Conservation (phyloP, 2,797 vertebrate species). For the Gymnocypris eckloni region DNA sequence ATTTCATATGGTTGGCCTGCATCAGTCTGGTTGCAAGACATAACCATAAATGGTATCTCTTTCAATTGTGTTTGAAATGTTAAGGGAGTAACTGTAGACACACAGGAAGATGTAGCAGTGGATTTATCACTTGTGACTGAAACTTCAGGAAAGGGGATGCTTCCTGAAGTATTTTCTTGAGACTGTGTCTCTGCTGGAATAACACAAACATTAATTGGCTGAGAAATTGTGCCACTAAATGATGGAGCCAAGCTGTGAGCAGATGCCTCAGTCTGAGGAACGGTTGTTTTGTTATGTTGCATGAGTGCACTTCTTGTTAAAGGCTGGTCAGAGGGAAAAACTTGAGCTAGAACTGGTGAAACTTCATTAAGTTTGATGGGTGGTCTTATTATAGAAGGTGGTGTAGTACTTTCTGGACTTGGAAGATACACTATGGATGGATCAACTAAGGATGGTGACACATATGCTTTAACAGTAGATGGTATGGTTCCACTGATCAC, state of each 20-base stretch:
- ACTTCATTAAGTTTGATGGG: neutral
- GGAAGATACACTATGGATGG: neutral
- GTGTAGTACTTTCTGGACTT: constrained; percentile 12
- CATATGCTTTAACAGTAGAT: constrained; percentile 10
- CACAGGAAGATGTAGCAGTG: constrained; percentile 12
- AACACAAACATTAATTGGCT: constrained; percentile 28
- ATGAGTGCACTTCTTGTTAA: constrained; percentile 11
- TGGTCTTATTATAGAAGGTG: constrained; percentile 2
- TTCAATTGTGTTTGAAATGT: constrained; percentile 24
- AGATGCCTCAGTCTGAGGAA: constrained; percentile 4
- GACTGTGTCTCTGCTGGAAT: constrained; percentile 22
- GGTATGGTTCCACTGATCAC: constrained; percentile 61
- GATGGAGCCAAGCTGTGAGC: neutral
- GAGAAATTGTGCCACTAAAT: neutral
- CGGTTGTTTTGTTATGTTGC: neutral
- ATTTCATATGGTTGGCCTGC: constrained; percentile 51
- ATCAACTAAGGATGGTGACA: neutral
- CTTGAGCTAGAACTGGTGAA: neutral
- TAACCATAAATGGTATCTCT: constrained; percentile 13
- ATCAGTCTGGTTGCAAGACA: neutral
- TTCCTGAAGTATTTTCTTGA: constrained; percentile 11
- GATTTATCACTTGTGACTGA: neutral
- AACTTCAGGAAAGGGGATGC: neutral
- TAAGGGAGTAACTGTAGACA: constrained; percentile 13
- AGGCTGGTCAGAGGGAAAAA: neutral